Evolutionary conservation across 2,113 vertebrate species (phyloP), one percentile per base, ranked within the genome.

Genomic region (Siniperca knerii): DNA sequence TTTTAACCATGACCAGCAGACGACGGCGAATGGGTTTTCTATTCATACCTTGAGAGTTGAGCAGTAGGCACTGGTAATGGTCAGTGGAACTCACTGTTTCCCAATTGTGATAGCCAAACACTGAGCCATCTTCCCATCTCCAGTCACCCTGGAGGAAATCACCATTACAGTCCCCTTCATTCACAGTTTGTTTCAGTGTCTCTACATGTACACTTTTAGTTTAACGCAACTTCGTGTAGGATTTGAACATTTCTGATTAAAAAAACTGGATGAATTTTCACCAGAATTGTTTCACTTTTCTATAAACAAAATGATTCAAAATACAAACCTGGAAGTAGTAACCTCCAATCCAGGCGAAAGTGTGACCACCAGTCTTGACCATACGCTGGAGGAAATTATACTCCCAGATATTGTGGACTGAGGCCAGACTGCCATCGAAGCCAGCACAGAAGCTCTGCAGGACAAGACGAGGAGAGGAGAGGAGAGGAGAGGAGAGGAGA

Each of bases 51-150:
- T 65, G n/a, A 64, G 77, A 25, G 66, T 64, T 55, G 33, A 85
- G 48, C 57, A 25, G 57, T 1, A 85, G 15, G 37, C 83, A 85
- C 21, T 85, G 57, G 57, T 57, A 42, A 6, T 4, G 10, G 18
- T 54, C 2, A 21, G 35, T 8, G 21, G 35, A 13, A 9, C n/a
- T 11, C 1, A 1, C 7, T 1, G 18, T 15, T 1, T 29, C 35
- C 46, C 65, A 64, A 13, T 76, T 80, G 10, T 70, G 0, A 18
- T 71, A 81, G 15, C 64, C 40, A 46, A 70, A 70, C 48, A 3
- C 5, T 2, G 83, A 64, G 8, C 83, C 83, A 55, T 85, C 83
- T 6, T 81, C 77, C 83, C 86, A 87, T 61, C 86, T 80, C 81
- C 81, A 87, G 0, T 7, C 13, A 20, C 9, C 35, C 86, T 85